Evolutionary conservation across 1,140 invertebrate species (phyloP).

Genomic region (Thaumetopoea pityocampa): DNA sequence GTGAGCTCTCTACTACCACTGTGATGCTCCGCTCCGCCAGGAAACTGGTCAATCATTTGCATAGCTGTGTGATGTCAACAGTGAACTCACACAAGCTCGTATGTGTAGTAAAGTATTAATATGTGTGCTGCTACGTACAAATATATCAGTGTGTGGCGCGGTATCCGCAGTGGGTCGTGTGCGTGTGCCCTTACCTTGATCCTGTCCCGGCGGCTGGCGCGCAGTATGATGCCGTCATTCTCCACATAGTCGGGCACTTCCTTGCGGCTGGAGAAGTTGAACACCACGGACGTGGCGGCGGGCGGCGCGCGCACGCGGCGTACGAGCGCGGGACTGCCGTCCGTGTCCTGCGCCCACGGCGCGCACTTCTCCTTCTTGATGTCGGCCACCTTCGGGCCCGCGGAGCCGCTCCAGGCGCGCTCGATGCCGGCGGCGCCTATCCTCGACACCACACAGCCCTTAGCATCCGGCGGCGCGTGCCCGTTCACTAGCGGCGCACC

Average conservation of each 20-base stretch:
- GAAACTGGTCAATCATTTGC: too few species aligned
- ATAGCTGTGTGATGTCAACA: not conserved
- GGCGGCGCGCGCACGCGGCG: slow-evolving; percentile 32
- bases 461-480: slow-evolving; percentile 31
- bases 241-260: slow-evolving; percentile 93
- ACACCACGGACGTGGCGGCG: slow-evolving; percentile 85
- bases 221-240: slow-evolving; percentile 87
- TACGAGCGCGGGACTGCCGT: slow-evolving; percentile 27
- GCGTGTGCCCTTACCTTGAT: slow-evolving; percentile 86
- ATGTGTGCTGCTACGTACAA: too few species aligned
- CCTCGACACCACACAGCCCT: slow-evolving; percentile 24
- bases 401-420: slow-evolving; percentile 50
- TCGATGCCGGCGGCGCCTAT: slow-evolving; percentile 51
- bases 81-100: too few species aligned
- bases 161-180: too few species aligned
- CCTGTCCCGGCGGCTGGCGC: slow-evolving; percentile 79
- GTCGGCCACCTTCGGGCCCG: slow-evolving; percentile 23
- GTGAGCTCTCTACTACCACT: too few species aligned
- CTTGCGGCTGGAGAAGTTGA: slow-evolving; percentile 89
- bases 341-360: slow-evolving; percentile 27
- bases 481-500: slow-evolving; percentile 35
- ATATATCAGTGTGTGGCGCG: too few species aligned
- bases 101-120: too few species aligned
- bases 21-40: too few species aligned
- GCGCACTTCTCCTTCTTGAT: slow-evolving; percentile 8